Percentiles rank a stretch among this genome's conserved stretches.
Conservation (phyloP, 2,113 vertebrate species). For the Paramormyrops kingsleyae region DNA sequence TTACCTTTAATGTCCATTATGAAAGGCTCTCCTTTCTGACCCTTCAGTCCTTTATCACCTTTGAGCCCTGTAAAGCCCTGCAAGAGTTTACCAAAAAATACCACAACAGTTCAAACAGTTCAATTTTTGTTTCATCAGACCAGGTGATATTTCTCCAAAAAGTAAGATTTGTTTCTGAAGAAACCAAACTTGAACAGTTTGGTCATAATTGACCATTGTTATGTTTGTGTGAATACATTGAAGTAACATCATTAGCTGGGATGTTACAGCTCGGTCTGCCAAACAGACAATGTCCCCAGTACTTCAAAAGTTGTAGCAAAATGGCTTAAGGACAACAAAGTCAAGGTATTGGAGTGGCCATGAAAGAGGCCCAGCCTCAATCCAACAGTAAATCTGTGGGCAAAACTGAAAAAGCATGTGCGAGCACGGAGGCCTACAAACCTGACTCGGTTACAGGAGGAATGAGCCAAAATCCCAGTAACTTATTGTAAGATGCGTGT, state of each 20-base stretch:
- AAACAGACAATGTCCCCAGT: neutral
- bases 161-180: too few relatives aligned
- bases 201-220: neutral
- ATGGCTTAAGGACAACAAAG: neutral
- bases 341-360: neutral
- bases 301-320: neutral
- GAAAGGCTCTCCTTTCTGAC: constrained; percentile 68
- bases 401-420: neutral
- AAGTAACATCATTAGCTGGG: neutral
- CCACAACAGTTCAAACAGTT: neutral
- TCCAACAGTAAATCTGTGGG: neutral
- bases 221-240: neutral
- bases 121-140: neutral
- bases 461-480: neutral
- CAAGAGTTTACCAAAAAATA: constrained; percentile 13
- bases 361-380: neutral
- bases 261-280: neutral
- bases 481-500: neutral
- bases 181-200: neutral
- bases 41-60: constrained; percentile 71
- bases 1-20: constrained; percentile 46
- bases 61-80: constrained; percentile 68
- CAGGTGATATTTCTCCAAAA: neutral
- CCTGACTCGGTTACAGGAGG: neutral
- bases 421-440: neutral